Evolutionary conservation across 2,113 vertebrate species (phyloP).

Genomic region (Platichthys flesus): DNA sequence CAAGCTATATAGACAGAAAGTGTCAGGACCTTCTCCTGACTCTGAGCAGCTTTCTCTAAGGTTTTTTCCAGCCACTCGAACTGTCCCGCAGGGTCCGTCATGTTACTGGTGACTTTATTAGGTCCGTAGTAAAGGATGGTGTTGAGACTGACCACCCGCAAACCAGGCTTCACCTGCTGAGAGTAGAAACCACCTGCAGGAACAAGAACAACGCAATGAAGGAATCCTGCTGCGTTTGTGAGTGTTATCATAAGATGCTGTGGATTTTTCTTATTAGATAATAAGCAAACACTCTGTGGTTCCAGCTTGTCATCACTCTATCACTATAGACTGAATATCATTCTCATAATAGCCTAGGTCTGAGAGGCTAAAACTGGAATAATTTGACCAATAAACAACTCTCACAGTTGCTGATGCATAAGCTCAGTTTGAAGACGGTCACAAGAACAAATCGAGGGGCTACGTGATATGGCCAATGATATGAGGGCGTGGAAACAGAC

Average conservation of each 20-base stretch:
- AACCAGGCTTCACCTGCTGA: constrained; percentile 82
- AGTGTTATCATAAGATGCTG: background rate
- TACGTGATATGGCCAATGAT: too few species aligned
- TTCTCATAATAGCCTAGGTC: too few species aligned
- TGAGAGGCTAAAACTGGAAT: too few species aligned
- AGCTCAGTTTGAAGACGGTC: too few species aligned
- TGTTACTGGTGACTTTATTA: constrained; percentile 84
- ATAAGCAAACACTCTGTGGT: too few species aligned
- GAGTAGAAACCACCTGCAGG: constrained; percentile 94
- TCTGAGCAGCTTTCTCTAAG: constrained; percentile 51
- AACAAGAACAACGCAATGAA: background rate
- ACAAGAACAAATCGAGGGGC: too few species aligned
- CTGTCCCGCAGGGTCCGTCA: constrained; percentile 85
- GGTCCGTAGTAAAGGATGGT: constrained; percentile 95
- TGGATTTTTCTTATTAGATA: too few species aligned
- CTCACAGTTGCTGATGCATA: too few species aligned
- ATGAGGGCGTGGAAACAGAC: too few species aligned
- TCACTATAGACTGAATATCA: too few species aligned
- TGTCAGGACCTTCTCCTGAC: constrained; percentile 61
- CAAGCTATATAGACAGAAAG: background rate
- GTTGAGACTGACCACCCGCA: constrained; percentile 93
- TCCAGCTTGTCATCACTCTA: too few species aligned
- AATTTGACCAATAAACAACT: too few species aligned
- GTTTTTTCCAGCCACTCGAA: constrained; percentile 71
- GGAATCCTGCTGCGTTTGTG: background rate